These are phyloP conservation scores for Stegodyphus dumicola DNA, from an alignment of 1,140 invertebrate species.

Conservation along the genomic window DNA sequence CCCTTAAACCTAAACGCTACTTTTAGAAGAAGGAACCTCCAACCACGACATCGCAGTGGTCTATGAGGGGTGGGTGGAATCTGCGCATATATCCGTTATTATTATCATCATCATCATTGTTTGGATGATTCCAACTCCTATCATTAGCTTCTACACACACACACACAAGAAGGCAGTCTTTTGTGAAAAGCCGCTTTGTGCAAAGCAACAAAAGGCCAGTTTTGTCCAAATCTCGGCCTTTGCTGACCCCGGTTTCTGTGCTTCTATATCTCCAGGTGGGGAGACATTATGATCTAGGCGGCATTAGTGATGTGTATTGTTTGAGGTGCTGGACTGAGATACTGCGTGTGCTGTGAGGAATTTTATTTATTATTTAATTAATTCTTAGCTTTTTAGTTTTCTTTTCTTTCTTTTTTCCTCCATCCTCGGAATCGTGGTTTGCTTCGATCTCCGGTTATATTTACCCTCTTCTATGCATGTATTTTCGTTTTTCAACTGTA, in stretches of 20 bases:
- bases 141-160: slow-evolving; percentile 23
- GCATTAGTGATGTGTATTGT: neutral
- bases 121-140: slow-evolving; percentile 25
- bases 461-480: neutral
- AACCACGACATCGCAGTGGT: slow-evolving; percentile 17
- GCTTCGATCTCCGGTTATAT: slow-evolving; percentile 5
- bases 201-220: slow-evolving; percentile 28
- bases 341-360: neutral
- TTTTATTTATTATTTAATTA: slow-evolving; percentile 3
- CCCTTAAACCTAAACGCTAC: neutral
- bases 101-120: slow-evolving; percentile 25
- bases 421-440: too few species aligned
- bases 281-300: slow-evolving; percentile 31
- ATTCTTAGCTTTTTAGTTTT: too few species aligned
- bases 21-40: neutral
- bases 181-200: slow-evolving; percentile 29
- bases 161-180: neutral
- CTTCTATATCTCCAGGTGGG: neutral
- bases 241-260: slow-evolving; percentile 13
- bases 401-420: neutral
- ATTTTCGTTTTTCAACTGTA: neutral
- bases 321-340: neutral
- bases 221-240: slow-evolving; percentile 26
- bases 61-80: neutral
- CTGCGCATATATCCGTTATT: neutral